These are phyloP conservation scores for Luperina nickerlii DNA, from an alignment of 2,888 invertebrate genomes.

Conservation along the genomic window DNA sequence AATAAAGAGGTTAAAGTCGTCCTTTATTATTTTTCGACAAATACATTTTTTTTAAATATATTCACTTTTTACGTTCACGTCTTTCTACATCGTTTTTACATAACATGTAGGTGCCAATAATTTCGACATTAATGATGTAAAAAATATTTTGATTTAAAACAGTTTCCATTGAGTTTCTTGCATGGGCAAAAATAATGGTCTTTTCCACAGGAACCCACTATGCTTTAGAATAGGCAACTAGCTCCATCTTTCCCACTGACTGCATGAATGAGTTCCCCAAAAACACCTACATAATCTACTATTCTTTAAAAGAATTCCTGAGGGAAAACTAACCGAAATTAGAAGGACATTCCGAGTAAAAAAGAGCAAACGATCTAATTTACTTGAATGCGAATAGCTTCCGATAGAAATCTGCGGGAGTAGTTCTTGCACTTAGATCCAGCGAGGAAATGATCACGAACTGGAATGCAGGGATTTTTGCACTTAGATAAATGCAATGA, in stretches of 20 bases:
- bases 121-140: not conserved
- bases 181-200: no score
- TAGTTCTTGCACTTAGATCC: slow-evolving; percentile 47
- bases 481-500: slow-evolving; percentile 38
- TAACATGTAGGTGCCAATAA: not conserved
- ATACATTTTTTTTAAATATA: no score
- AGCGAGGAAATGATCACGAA: slow-evolving; percentile 46
- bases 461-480: slow-evolving; percentile 26
- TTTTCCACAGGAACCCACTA: no score
- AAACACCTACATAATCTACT: not conserved
- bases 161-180: not conserved
- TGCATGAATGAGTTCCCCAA: not conserved
- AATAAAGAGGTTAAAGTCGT: not conserved
- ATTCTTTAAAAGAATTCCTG: not conserved
- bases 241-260: not conserved
- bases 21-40: not conserved
- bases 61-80: not conserved
- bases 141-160: not conserved
- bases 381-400: slow-evolving; percentile 39
- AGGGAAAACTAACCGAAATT: slow-evolving; percentile 7
- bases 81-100: not conserved
- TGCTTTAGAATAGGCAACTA: not conserved
- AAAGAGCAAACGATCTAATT: slow-evolving; percentile 47
- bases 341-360: not conserved
- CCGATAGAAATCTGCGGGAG: slow-evolving; percentile 55